Conservation (phyloP, 2,113 vertebrate genomes). For the Callochromis pleurospilus region DNA sequence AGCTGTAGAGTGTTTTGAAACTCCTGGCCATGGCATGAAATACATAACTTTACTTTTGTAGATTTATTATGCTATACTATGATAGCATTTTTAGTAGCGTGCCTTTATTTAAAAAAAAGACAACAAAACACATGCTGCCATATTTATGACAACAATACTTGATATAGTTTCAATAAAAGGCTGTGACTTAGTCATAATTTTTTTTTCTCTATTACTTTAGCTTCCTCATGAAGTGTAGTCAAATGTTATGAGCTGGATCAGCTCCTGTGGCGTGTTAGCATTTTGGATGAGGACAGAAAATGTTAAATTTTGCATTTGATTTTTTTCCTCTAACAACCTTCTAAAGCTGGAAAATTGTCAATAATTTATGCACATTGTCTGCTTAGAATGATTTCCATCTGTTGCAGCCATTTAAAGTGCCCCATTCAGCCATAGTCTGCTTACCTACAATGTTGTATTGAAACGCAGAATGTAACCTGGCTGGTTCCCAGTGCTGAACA, state of each 20-base stretch:
- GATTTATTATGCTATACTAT: background rate
- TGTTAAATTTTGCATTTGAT: background rate
- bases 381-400: background rate
- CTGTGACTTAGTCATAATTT: background rate
- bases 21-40: background rate
- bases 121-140: background rate
- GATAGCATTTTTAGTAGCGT: background rate
- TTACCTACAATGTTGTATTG: background rate
- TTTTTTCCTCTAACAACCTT: background rate
- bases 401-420: background rate
- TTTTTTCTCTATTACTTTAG: background rate
- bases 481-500: conserved; percentile 46
- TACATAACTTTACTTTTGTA: background rate
- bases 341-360: background rate
- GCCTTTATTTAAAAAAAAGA: background rate
- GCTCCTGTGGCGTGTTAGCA: background rate
- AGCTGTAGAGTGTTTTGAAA: background rate
- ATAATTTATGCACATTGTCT: background rate
- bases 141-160: background rate
- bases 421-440: background rate
- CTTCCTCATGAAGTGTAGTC: background rate
- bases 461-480: conserved; percentile 30
- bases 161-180: background rate
- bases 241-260: background rate
- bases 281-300: background rate